phyloP scores from a whole-genome alignment of 2,888 invertebrate genomes.

The Shargacucullia verbasci region DNA sequence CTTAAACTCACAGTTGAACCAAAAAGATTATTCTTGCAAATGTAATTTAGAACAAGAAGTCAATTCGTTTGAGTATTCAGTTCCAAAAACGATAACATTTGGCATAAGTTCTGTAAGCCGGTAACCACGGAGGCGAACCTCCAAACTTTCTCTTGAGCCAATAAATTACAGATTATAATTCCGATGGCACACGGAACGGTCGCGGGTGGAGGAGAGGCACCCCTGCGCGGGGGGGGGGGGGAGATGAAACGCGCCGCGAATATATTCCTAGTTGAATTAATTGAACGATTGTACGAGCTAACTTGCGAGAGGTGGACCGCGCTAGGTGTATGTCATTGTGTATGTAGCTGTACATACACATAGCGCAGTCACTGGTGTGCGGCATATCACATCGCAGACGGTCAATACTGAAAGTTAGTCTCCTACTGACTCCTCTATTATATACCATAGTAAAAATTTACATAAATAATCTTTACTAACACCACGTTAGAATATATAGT shows the following conservation, averaged over 20 bases:
- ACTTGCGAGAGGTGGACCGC: not conserved
- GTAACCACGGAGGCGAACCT: constrained; percentile 28
- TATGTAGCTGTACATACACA: too few species aligned
- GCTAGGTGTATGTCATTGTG: not conserved
- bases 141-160: constrained; percentile 29
- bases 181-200: constrained; percentile 25
- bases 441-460: too few species aligned
- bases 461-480: too few species aligned
- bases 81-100: constrained; percentile 15
- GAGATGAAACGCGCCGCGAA: constrained; percentile 20
- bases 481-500: too few species aligned
- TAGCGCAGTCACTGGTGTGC: too few species aligned
- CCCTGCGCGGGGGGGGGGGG: not conserved
- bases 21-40: constrained; percentile 17
- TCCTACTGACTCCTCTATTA: too few species aligned
- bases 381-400: too few species aligned
- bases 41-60: constrained; percentile 11
- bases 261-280: constrained; percentile 27
- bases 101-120: constrained; percentile 23
- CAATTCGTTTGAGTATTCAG: constrained; percentile 19
- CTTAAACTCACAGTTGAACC: too few species aligned
- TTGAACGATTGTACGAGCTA: constrained; percentile 12
- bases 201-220: not conserved
- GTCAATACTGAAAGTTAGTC: too few species aligned
- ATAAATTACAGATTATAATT: constrained; percentile 48